Conservation (phyloP, 2,113 vertebrate genomes). For the Candoia aspera region DNA sequence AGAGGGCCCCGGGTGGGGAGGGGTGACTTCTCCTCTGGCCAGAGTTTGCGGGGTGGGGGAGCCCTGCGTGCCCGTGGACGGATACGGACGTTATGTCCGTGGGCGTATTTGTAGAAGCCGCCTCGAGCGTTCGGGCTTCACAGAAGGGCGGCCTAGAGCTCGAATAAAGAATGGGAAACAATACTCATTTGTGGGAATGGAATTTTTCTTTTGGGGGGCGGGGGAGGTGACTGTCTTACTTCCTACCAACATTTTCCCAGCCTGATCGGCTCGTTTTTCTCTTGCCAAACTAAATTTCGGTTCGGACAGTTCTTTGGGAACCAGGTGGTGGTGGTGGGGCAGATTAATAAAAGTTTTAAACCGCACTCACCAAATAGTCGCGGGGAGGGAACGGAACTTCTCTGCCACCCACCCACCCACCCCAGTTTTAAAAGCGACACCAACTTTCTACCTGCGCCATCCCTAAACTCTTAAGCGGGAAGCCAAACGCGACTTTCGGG, state of each 20-base stretch:
- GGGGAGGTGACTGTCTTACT: neutral
- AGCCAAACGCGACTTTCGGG: neutral
- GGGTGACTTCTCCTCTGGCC: neutral
- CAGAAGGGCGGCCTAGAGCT: neutral
- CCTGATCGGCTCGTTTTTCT: neutral
- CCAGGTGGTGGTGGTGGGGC: rapidly evolving
- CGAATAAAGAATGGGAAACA: neutral
- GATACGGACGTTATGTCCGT: neutral
- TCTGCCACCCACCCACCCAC: neutral
- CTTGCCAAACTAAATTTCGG: neutral
- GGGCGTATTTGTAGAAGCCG: neutral
- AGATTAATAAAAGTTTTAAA: neutral
- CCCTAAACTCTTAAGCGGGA: neutral
- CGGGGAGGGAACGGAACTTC: neutral
- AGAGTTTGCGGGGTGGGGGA: neutral
- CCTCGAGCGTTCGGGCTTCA: neutral
- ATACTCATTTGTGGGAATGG: neutral
- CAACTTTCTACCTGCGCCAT: neutral
- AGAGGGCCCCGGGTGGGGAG: neutral
- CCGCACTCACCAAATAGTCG: neutral
- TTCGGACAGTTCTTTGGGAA: neutral
- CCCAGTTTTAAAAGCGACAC: neutral
- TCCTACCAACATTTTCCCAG: neutral
- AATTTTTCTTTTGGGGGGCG: neutral
- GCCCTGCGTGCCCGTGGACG: neutral